A percentile compares a stretch with the other conserved stretches of the same genome.
These are phyloP conservation scores for Sarcophaga subvicina DNA, from an alignment of 2,888 invertebrate genomes.

Conservation along the genomic window DNA sequence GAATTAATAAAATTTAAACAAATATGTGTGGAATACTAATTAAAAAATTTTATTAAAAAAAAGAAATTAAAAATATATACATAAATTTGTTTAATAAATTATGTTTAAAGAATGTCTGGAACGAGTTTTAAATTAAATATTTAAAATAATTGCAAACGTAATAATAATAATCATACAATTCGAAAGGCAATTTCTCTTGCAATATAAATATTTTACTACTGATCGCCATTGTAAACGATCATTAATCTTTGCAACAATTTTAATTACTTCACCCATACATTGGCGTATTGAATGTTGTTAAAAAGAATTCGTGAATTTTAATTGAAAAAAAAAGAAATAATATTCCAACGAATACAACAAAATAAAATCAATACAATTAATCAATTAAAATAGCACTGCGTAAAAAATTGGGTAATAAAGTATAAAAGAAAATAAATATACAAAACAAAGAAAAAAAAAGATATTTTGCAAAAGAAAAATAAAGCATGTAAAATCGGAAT, in stretches of 20 bases:
- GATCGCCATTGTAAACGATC: constrained; percentile 18
- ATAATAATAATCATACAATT: not conserved
- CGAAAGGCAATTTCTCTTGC: constrained; percentile 17
- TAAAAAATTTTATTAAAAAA: not conserved
- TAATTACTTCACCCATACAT: constrained; percentile 36
- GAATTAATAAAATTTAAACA: not conserved
- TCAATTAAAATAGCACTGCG: constrained; percentile 28
- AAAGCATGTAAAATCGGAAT: not conserved
- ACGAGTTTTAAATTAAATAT: not conserved
- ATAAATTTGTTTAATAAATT: constrained; percentile 7
- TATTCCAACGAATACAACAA: not conserved
- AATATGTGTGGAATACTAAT: not conserved
- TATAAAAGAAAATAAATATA: constrained; percentile 14
- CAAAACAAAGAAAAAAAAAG: not conserved
- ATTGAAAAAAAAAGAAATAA: constrained; percentile 18
- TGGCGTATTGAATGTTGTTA: not conserved
- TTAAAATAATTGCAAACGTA: not conserved
- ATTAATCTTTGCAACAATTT: constrained; percentile 40
- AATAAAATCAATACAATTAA: constrained; percentile 26
- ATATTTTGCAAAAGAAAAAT: not conserved
- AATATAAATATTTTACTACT: constrained; percentile 28
- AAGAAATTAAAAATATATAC: not conserved
- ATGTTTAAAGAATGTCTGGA: too few species aligned
- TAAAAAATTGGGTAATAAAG: constrained; percentile 20
- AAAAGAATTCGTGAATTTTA: not conserved